Base-by-base conservation (phyloP, 2,888 invertebrate genomes). In the Amphipoea oculea region DNA sequence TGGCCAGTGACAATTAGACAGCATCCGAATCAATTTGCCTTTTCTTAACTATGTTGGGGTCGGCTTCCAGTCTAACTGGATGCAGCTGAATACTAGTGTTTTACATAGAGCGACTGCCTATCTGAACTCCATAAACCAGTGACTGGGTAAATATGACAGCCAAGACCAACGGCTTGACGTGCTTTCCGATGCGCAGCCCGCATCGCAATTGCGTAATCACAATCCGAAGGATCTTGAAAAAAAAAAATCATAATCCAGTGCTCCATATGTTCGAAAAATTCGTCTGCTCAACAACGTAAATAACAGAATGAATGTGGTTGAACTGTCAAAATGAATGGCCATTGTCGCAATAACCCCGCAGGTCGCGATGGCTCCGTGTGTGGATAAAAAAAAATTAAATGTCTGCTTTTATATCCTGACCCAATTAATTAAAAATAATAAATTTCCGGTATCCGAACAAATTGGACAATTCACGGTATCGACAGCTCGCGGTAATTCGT, bases 401-500 rank as follows among this genome's bases (percentile, higher is more conserved):
- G 4, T 42, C 40, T 1, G n/a, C 45, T 54, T 82, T 66, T n/a
- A 45, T 45, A 45, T 48, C 40, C 36, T 54, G 83, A 29, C 51
- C 54, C 83, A 76, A 45, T 83, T 62, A 57, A 60, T 69, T 65
- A 78, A 65, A 60, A 84, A 57, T 57, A 51, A 45, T 42, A 78
- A 57, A 65, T n/a, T 60, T 66, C 29, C 78, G 23, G 51, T 78
- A 62, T 66, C 60, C 9, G 36, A 51, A 81, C 60, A 42, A 81
- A 81, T 81, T 81, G 81, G 83, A 42, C 48, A 66, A 36, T 78
- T 70, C 65, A 69, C 62, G 20, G 23, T 81, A 85, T 81, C 36
- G 81, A 81, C 69, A 78, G 65, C 6, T 65, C 51, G 69, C n/a
- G 54, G 65, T 83, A 36, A 20, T 67, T 45, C 42, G 42, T 42